These are phyloP conservation scores for Scomber colias DNA, from an alignment of 2,113 vertebrate species.

Conservation along the genomic window DNA sequence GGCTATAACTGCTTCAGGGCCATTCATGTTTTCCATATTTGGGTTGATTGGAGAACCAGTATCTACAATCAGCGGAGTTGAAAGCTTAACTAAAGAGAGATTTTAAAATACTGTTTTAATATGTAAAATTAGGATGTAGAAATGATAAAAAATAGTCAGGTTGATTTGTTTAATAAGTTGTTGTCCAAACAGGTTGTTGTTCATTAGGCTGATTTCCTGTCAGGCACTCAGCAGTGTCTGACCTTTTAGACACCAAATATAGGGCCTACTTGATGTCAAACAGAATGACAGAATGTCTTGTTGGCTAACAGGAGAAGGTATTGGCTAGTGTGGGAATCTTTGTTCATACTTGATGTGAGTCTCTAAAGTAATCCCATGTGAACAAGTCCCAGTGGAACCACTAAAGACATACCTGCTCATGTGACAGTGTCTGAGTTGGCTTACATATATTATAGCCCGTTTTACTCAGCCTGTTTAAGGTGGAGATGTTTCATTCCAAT, in stretches of 20 bases:
- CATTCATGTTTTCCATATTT: background rate
- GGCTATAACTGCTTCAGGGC: background rate
- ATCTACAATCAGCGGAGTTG: background rate
- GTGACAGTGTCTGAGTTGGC: background rate
- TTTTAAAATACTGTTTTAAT: background rate
- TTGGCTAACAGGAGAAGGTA: constrained; percentile 5
- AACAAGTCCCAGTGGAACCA: constrained; percentile 18
- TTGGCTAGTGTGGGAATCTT: constrained; percentile 15
- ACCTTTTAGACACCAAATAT: too few species aligned
- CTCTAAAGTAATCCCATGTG: constrained; percentile 25
- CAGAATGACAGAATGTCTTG: background rate
- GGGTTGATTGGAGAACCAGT: too few species aligned
- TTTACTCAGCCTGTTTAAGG: too few species aligned
- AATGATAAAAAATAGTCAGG: background rate
- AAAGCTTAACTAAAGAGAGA: background rate
- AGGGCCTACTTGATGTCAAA: background rate
- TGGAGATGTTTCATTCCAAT: too few species aligned
- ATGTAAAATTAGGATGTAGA: background rate
- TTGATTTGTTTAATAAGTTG: background rate
- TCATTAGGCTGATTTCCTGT: background rate
- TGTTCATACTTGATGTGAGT: background rate
- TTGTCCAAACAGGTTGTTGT: background rate
- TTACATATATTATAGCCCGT: background rate
- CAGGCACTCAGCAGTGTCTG: too few species aligned
- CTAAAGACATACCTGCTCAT: constrained; percentile 31